Conservation (phyloP, 2,113 vertebrate species). For the Psammodynastes pulverulentus region DNA sequence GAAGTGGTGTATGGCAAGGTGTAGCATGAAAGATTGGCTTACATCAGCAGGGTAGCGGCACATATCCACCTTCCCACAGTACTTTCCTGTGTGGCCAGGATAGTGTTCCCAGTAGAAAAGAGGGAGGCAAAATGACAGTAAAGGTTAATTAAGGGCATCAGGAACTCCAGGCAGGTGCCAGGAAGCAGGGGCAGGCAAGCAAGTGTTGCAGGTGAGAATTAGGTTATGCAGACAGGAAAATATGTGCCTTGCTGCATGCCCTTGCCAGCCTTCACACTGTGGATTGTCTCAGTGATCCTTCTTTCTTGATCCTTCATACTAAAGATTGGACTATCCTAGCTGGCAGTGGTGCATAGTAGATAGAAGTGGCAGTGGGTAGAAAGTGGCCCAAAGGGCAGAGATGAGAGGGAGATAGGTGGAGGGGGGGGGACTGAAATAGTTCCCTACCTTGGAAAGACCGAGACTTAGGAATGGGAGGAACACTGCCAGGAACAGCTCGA, state of each 20-base stretch:
- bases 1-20: not conserved
- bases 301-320: not conserved
- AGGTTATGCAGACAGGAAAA: not conserved
- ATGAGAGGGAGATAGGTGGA: not conserved
- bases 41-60: not conserved
- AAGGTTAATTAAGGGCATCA: not conserved
- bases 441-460: not conserved
- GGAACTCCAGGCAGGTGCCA: not conserved
- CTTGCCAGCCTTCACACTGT: not conserved
- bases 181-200: not conserved
- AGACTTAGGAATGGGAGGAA: not conserved
- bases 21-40: not conserved
- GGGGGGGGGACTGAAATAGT: not conserved
- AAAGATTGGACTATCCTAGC: not conserved
- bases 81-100: not conserved
- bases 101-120: not conserved
- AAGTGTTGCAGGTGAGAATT: not conserved
- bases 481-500: not conserved
- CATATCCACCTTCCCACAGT: not conserved
- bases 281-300: not conserved
- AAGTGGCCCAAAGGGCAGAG: not conserved
- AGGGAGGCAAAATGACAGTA: not conserved
- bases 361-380: not conserved
- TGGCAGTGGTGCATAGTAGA: not conserved
- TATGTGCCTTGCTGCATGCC: not conserved